These are phyloP conservation scores for Drosophila rufa DNA, from an alignment of 1,140 invertebrate genomes.

Conservation along the genomic window DNA sequence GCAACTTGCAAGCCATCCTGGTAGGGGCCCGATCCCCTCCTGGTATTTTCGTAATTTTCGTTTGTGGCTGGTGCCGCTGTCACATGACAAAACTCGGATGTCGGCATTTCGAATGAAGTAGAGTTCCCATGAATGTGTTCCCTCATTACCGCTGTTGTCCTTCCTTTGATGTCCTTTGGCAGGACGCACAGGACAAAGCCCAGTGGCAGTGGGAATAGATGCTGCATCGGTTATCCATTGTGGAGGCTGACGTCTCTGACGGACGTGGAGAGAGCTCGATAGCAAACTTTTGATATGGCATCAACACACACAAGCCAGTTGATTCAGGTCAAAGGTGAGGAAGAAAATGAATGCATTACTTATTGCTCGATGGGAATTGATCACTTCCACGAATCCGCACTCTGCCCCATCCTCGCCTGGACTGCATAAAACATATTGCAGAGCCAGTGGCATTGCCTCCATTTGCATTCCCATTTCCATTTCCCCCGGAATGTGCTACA, in stretches of 20 bases:
- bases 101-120: slow-evolving; percentile 38
- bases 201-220: slow-evolving; percentile 37
- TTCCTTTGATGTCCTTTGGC: slow-evolving; percentile 20
- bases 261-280: slow-evolving; percentile 8
- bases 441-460: slow-evolving; percentile 1
- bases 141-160: slow-evolving; percentile 29
- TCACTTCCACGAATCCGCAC: not conserved
- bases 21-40: not conserved
- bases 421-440: slow-evolving; percentile 11
- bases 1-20: not conserved
- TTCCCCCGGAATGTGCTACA: slow-evolving; percentile 24
- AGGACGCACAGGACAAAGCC: slow-evolving; percentile 32
- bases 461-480: slow-evolving; percentile 9
- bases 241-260: slow-evolving; percentile 12
- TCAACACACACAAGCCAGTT: slow-evolving; percentile 1
- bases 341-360: slow-evolving; percentile 16
- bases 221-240: slow-evolving; percentile 37
- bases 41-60: slow-evolving; percentile 39
- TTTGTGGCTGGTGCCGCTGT: slow-evolving; percentile 46
- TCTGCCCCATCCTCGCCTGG: not conserved
- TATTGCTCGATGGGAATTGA: slow-evolving; percentile 7
- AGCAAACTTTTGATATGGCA: slow-evolving; percentile 8
- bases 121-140: slow-evolving; percentile 48
- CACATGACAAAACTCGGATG: slow-evolving; percentile 33
- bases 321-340: slow-evolving; percentile 24